Percentiles rank a stretch among this genome's conserved stretches.
These are phyloP conservation scores for Neodon shergylaensis DNA, from an alignment of 2,113 vertebrate genomes.

Conservation along the genomic window DNA sequence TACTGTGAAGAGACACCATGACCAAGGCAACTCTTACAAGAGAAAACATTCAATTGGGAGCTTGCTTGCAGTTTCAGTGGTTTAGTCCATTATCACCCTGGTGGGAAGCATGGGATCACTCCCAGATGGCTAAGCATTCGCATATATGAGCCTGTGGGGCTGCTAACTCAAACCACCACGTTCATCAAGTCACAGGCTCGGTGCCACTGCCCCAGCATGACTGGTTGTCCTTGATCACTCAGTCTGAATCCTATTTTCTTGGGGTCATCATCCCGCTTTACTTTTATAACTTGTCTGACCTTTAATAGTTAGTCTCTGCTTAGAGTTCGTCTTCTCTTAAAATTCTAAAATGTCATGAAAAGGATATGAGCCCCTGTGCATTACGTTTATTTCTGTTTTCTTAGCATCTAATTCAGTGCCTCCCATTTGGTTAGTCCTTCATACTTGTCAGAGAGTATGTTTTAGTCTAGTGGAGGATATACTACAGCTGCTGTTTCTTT, in stretches of 20 bases:
- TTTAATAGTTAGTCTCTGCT: background rate
- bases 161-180: background rate
- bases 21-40: background rate
- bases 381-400: background rate
- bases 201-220: background rate
- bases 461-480: background rate
- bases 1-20: background rate
- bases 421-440: background rate
- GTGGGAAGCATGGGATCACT: background rate
- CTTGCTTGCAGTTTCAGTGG: background rate
- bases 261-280: background rate
- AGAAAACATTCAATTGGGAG: background rate
- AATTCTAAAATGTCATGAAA: background rate
- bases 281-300: background rate
- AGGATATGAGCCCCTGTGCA: background rate
- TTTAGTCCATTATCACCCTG: background rate
- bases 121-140: background rate
- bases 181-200: background rate
- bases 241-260: background rate
- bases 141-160: background rate
- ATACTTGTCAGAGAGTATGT: background rate
- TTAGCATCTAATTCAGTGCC: background rate
- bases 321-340: background rate
- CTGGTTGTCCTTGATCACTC: background rate
- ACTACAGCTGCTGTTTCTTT: slow-evolving; percentile 6